These are phyloP conservation scores for Diogma glabrata DNA, from an alignment of 2,888 invertebrate genomes.

Conservation along the genomic window DNA sequence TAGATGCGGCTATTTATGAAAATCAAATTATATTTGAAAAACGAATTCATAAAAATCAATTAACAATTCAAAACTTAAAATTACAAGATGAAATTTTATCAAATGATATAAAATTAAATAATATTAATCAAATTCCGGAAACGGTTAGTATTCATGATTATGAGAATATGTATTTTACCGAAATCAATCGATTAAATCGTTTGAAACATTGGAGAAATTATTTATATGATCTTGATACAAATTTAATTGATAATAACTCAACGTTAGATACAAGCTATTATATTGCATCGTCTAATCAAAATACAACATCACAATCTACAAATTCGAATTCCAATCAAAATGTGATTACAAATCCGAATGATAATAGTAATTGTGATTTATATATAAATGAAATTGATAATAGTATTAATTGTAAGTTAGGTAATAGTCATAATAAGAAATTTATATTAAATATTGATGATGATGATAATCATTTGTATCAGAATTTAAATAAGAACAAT, in stretches of 20 bases:
- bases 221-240: conserved; percentile 19
- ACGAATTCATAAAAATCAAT: conserved; percentile 20
- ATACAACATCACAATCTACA: conserved; percentile 19
- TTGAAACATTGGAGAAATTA: conserved; percentile 21
- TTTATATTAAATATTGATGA: conserved; percentile 9
- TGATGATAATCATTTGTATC: conserved; percentile 11
- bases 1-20: conserved; percentile 20
- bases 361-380: conserved; percentile 16
- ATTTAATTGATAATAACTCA: conserved; percentile 20
- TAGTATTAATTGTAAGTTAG: not conserved
- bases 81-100: conserved; percentile 20
- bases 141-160: conserved; percentile 18
- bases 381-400: conserved; percentile 18
- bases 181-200: conserved; percentile 17
- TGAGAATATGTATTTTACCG: conserved; percentile 20
- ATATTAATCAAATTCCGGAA: conserved; percentile 15
- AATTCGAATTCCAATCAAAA: no score
- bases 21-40: conserved; percentile 22
- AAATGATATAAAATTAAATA: conserved; percentile 16
- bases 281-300: conserved; percentile 10
- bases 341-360: no score
- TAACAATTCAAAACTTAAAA: conserved; percentile 20
- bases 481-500: conserved; percentile 15
- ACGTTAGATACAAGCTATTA: conserved; percentile 19
- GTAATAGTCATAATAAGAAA: not conserved